Evolutionary conservation across 23 tunicate genomes (phyloP).

Genomic region (Trididemnum clinides): DNA sequence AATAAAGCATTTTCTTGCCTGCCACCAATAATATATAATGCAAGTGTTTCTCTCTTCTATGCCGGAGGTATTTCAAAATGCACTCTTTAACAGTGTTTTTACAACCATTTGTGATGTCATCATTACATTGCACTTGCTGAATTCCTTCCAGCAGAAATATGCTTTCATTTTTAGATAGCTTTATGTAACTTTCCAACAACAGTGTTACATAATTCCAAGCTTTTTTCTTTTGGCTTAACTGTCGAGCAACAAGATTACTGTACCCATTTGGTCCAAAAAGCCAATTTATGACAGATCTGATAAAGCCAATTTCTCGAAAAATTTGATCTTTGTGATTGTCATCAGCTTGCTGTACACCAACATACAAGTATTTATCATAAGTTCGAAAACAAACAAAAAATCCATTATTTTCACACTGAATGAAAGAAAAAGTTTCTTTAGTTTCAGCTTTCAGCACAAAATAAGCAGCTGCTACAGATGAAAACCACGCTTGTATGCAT

Average conservation of each 20-base stretch:
- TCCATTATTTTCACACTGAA: not conserved
- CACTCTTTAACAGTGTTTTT: not conserved
- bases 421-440: not conserved
- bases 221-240: not conserved
- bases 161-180: not conserved
- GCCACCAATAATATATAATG: not conserved
- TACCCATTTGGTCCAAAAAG: conserved; percentile 10
- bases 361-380: conserved; percentile 4
- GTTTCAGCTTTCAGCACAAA: not conserved
- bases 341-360: not conserved
- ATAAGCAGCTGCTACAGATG: not conserved
- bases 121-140: not conserved
- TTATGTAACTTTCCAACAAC: not conserved
- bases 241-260: not conserved
- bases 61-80: not conserved
- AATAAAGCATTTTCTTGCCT: not conserved
- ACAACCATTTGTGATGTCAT: not conserved
- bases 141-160: conserved; percentile 10
- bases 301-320: conserved; percentile 10
- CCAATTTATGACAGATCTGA: not conserved
- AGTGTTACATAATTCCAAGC: not conserved
- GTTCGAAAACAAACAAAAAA: not conserved
- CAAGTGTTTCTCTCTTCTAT: not conserved
- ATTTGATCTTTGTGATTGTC: not conserved
- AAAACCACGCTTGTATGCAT: not conserved